phyloP scores from a whole-genome alignment of 2,888 invertebrate genomes.

The Leptinotarsa peninsularis region DNA sequence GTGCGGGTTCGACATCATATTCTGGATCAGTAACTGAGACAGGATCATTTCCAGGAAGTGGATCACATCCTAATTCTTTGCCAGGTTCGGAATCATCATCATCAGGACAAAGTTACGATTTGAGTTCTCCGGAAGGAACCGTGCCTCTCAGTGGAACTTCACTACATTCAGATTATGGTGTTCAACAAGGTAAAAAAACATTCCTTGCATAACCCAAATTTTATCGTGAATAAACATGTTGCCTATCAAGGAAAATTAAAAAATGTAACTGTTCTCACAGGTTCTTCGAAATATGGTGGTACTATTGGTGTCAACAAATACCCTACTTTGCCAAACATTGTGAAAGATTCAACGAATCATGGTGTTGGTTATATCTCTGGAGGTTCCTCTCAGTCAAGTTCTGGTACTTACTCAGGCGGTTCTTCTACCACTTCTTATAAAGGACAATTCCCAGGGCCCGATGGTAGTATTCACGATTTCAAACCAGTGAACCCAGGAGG shows the following conservation, averaged over 20 bases:
- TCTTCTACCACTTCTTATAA: slow-evolving; percentile 35
- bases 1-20: slow-evolving; percentile 8
- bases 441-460: slow-evolving; percentile 51
- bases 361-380: slow-evolving; percentile 13
- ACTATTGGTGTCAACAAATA: background rate
- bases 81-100: too few relatives aligned
- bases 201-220: too few relatives aligned
- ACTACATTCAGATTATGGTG: background rate
- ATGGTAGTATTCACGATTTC: slow-evolving; percentile 50
- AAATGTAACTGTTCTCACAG: background rate
- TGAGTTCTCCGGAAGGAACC: background rate
- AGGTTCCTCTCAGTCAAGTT: background rate
- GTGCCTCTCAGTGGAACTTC: background rate
- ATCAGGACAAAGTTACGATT: background rate
- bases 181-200: background rate
- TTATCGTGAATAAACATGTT: too few relatives aligned
- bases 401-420: slow-evolving; percentile 7
- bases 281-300: background rate
- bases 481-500: slow-evolving; percentile 51
- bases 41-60: background rate
- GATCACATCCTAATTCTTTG: background rate
- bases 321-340: background rate
- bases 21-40: slow-evolving; percentile 25
- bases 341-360: background rate
- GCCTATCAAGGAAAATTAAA: too few relatives aligned